Conservation (phyloP, 2,113 vertebrate genomes). For the Girardinichthys multiradiatus region DNA sequence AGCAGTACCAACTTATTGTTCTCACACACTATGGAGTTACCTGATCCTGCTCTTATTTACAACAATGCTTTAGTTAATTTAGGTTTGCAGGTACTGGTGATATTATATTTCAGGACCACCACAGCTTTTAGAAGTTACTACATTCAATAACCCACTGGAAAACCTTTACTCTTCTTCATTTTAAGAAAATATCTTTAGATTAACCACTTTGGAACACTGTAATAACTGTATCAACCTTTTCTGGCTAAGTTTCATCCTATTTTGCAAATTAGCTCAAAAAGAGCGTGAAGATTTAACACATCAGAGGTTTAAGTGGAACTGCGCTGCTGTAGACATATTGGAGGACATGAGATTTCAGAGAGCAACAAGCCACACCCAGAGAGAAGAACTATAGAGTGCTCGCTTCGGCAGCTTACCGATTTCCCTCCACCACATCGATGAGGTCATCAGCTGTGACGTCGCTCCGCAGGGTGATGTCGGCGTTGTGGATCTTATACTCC, state of each 20-base stretch:
- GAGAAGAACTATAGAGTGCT: constrained; percentile 36
- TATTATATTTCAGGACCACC: background rate
- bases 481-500: constrained; percentile 98
- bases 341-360: constrained; percentile 19
- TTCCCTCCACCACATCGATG: constrained; percentile 97
- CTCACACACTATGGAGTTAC: background rate
- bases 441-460: constrained; percentile 96
- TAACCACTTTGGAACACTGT: no score
- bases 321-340: constrained; percentile 20
- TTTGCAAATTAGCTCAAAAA: background rate
- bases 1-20: background rate
- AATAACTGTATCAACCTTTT: no score
- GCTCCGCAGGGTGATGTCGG: constrained; percentile 93
- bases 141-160: no score
- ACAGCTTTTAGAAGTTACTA: background rate
- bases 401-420: constrained; percentile 84
- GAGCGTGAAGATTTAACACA: background rate
- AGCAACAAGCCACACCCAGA: constrained; percentile 52
- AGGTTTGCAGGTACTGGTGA: background rate
- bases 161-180: no score
- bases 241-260: no score
- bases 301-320: constrained; percentile 22
- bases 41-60: background rate
- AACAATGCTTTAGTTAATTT: background rate
- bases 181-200: no score